Base-by-base conservation (phyloP, 2,113 vertebrate genomes). In the Poeciliopsis retropinna region DNA sequence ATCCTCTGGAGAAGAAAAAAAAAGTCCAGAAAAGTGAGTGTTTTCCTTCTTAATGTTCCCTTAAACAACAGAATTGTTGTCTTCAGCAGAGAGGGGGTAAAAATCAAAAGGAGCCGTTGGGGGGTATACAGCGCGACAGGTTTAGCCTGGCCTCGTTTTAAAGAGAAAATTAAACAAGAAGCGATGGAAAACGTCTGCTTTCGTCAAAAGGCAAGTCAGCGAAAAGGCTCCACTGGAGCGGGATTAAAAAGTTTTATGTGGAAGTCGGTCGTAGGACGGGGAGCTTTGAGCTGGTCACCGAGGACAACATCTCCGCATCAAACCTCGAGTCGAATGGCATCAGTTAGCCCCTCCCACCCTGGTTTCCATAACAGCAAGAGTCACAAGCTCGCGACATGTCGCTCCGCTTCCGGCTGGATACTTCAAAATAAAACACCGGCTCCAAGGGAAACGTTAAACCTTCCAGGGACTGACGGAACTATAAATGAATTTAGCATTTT, bases 331-430 rank as follows among this genome's bases (percentile, higher is more conserved):
- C 82, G 73, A 88, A 69, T 70, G 84, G 82, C 84, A 84, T 13
- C 64, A 70, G 32, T 57, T 70, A 64, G 72, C 91, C 64, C 91
- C 91, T 68, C 91, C 91, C 89, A 87, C 85, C 47, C 31, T 0
- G 25, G 83, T 87, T 79, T 31, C 85, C 86, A 85, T 76, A 75
- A 75, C 79, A 82, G 78, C 78, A 8, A 37, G 66, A 25, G 61
- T 72, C 66, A 80, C 76, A 31, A 1, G 9, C 70, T 0, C 27
- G 71, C 0, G 79, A 39, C 64, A 0, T 19, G 8, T n/a, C 7
- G 1, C 0, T 6, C 0, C 0, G 15, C 0, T 78, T 90, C 91
- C 80, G 68, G 11, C 0, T 0, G 0, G 0, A 3, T 13, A 61
- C 60, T 85, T 83, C 80, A 83, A 73, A 90, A 78, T 88, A 86